Base-by-base conservation (phyloP, 2,888 invertebrate genomes). In the Orchesellides sinensis region DNA sequence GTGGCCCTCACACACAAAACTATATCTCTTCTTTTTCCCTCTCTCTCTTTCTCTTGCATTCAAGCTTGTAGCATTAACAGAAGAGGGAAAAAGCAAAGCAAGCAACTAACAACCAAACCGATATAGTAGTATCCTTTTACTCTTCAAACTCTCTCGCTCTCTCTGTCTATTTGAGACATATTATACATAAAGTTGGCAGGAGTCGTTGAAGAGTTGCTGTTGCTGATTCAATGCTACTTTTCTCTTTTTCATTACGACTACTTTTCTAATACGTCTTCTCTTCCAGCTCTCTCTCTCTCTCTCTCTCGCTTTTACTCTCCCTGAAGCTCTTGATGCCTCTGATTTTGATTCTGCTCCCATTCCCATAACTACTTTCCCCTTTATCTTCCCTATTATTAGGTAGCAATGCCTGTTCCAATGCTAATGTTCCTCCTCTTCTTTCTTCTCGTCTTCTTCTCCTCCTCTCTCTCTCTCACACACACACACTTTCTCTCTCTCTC, bases 151-250 rank as follows among this genome's bases (percentile, higher is more conserved):
- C 73, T 47, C 66, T 73, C 74, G 23, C 78, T 54, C 56, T 56
- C 25, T 23, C 59, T 66, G 29, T 59, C 78, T 66, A 82, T 82
- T 82, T 82, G 75, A 82, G 75, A 82, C 82, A 75, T 81, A 81
- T 82, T 82, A 82, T 82, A 82, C 82, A 82, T 81, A 81, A 81
- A 82, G 82, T 82, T 82, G 82, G 82, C 81, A 81, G 81, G 69
- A 81, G 81, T 81, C 80, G 80, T 70, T 77, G 75, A 82, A 82
- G 82, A 82, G 82, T 74, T 81, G 47, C 68, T 78, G 59, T 54
- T 72, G 65, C 79, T 72, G 72, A 79, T 72, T 79, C 79, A 79
- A 70, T 78, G 45, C 72, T 63, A 54, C 27, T 61, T 69, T 61
- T 69, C 59, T 54, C 79, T 52, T 45, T 25, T 17, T 29, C 65